phyloP scores from a whole-genome alignment of 2,113 vertebrate genomes.

The Tichodroma muraria region DNA sequence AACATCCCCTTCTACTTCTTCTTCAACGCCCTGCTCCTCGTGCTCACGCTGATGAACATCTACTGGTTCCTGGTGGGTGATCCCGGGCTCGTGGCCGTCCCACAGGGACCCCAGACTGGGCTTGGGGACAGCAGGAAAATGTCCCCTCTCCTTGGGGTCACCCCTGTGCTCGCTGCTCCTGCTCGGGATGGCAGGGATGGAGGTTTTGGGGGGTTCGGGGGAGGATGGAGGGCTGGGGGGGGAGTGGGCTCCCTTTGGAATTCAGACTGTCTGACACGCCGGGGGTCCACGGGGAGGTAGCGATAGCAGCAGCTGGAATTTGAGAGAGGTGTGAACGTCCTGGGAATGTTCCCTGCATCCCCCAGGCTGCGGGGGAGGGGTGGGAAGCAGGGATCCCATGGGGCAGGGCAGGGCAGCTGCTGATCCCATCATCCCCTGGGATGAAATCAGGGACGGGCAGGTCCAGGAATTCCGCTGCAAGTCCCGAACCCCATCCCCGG shows the following conservation, averaged over 20 bases:
- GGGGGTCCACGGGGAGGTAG: fast-evolving
- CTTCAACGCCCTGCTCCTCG: slow-evolving; percentile 89
- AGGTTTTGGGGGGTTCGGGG: background rate
- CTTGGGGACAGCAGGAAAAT: background rate
- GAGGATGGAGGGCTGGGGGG: background rate
- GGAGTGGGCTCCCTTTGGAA: background rate
- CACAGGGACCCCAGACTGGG: background rate
- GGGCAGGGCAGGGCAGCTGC: background rate
- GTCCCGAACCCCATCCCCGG: fast-evolving
- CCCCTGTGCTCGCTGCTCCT: fast-evolving
- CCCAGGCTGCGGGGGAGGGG: background rate
- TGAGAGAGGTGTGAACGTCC: background rate
- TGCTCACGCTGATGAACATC: slow-evolving; percentile 91
- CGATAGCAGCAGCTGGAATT: background rate
- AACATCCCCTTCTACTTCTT: slow-evolving; percentile 98
- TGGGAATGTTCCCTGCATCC: background rate
- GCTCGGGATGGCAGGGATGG: fast-evolving
- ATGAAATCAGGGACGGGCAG: fast-evolving
- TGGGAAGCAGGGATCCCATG: background rate
- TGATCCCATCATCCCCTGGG: fast-evolving
- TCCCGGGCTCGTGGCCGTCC: background rate
- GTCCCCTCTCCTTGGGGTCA: background rate
- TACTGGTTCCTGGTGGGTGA: slow-evolving; percentile 97
- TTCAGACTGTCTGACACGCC: background rate
- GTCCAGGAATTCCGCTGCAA: background rate